phyloP scores from a whole-genome alignment of 2,113 vertebrate species.

The Castor canadensis region DNA sequence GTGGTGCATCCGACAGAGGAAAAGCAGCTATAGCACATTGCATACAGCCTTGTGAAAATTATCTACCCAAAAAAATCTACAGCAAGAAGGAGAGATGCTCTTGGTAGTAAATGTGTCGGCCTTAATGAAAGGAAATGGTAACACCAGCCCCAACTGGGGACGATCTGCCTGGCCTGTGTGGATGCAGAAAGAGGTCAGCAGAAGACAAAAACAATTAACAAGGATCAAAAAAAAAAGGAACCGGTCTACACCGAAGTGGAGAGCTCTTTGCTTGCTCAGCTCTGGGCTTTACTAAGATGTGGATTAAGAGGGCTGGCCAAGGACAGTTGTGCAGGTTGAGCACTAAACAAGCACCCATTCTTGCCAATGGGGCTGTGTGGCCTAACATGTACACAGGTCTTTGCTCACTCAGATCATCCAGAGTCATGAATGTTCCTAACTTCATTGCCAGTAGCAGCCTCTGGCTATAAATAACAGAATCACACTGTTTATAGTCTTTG shows the following conservation, averaged over 20 bases:
- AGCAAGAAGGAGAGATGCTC: neutral
- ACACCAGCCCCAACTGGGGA: neutral
- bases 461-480: neutral
- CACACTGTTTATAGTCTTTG: neutral
- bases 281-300: neutral
- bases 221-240: slow-evolving; percentile 36
- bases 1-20: neutral
- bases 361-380: neutral
- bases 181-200: neutral
- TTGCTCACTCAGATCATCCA: neutral
- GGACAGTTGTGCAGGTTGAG: neutral
- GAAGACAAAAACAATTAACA: neutral
- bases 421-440: rapidly evolving
- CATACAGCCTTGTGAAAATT: neutral
- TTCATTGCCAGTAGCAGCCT: too few relatives aligned
- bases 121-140: slow-evolving; percentile 38
- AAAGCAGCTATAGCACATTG: neutral
- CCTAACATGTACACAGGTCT: neutral
- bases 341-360: neutral
- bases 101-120: too few relatives aligned
- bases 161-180: neutral
- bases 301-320: neutral
- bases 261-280: neutral
- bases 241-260: neutral
- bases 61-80: neutral